Evolutionary conservation across 2,113 vertebrate genomes (phyloP).

Genomic region (Maccullochella peelii): DNA sequence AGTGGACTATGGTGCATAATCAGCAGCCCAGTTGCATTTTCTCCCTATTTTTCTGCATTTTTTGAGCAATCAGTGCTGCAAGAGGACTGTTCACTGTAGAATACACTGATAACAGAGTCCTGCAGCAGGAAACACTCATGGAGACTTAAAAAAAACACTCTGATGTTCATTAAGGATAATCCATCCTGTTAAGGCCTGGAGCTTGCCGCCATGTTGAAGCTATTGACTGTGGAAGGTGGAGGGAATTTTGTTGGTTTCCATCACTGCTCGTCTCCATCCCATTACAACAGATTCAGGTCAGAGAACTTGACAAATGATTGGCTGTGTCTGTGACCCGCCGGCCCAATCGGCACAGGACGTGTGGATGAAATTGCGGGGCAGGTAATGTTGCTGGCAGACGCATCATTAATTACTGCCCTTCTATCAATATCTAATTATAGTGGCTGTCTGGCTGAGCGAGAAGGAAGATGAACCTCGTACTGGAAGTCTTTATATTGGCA

Average conservation of each 20-base stretch:
- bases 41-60: not conserved
- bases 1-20: not conserved
- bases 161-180: not conserved
- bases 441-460: constrained; percentile 71
- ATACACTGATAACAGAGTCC: not conserved
- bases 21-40: not conserved
- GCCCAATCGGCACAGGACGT: constrained; percentile 64
- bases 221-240: not conserved
- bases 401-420: constrained; percentile 82
- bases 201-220: constrained; percentile 38
- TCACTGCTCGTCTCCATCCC: constrained; percentile 52
- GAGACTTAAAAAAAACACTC: not conserved
- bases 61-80: not conserved
- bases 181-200: not conserved
- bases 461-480: constrained; percentile 71
- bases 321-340: constrained; percentile 61
- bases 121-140: not conserved
- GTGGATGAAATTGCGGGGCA: constrained; percentile 64
- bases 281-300: constrained; percentile 76
- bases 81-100: not conserved
- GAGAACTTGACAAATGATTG: constrained; percentile 72
- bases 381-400: constrained; percentile 73
- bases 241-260: constrained; percentile 43
- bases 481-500: constrained; percentile 68
- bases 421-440: constrained; percentile 86